Percentiles rank a stretch among this genome's conserved stretches.
phyloP scores from a whole-genome alignment of 1,140 invertebrate species.

The Drosophila arizonae region DNA sequence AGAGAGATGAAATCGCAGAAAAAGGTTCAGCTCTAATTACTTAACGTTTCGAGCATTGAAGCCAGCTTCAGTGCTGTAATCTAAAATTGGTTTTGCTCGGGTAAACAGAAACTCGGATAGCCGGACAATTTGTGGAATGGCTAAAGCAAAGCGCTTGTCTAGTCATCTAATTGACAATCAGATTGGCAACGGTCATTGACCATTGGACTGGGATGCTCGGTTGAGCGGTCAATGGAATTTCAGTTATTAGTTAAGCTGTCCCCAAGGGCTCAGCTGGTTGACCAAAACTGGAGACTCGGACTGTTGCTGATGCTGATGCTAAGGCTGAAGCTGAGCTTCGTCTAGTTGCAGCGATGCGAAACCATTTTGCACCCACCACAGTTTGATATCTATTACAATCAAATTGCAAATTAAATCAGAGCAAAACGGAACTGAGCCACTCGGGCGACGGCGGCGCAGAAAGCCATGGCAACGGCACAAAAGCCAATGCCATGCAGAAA shows the following conservation, averaged over 20 bases:
- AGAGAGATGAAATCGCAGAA: too few species aligned
- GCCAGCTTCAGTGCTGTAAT: slow-evolving; percentile 11
- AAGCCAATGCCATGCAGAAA: slow-evolving; percentile 1
- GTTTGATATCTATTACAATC: slow-evolving; percentile 77
- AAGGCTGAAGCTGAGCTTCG: slow-evolving; percentile 5
- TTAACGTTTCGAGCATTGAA: too few species aligned
- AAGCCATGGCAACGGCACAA: slow-evolving; percentile 5
- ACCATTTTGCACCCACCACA: slow-evolving; percentile 51
- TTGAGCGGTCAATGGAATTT: slow-evolving; percentile 19
- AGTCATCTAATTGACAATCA: slow-evolving; percentile 64
- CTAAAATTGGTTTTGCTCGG: slow-evolving; percentile 10
- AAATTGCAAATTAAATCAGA: slow-evolving; percentile 78
- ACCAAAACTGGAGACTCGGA: background rate
- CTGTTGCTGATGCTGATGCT: background rate
- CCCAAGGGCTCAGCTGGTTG: slow-evolving; percentile 4
- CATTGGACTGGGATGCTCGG: slow-evolving; percentile 15
- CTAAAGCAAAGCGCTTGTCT: slow-evolving; percentile 28
- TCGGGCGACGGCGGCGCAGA: slow-evolving; percentile 15
- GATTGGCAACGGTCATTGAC: slow-evolving; percentile 52
- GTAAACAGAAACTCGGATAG: slow-evolving; percentile 16
- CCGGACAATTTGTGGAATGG: slow-evolving; percentile 2
- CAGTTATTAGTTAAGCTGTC: slow-evolving; percentile 33
- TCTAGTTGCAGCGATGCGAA: slow-evolving; percentile 17
- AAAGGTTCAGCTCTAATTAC: too few species aligned
- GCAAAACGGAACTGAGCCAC: slow-evolving; percentile 35